Base-by-base conservation (phyloP, 1,140 invertebrate genomes). In the Drosophila nigromelanica region DNA sequence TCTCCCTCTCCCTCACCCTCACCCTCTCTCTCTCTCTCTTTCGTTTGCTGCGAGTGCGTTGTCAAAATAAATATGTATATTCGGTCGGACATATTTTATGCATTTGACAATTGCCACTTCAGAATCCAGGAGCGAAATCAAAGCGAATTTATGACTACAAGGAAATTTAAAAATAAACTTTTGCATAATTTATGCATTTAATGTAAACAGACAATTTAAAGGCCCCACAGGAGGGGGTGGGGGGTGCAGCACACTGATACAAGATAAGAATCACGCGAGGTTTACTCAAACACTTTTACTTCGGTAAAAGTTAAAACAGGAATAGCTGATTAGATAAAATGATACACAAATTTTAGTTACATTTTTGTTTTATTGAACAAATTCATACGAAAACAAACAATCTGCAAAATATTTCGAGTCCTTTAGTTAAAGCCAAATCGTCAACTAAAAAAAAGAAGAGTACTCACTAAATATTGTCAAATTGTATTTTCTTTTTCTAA, bases 121-220 rank as follows among this genome's bases (percentile, higher is more conserved):
- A 77, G 47, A 58, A 70, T 39, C 14, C 37, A 73, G 58, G 54
- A 62, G 64, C 56, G 52, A 76, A 82, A 87, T 86, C 81, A 86
- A 86, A 86, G 82, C 67, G 60, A 82, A 71, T 79, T 76, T 76
- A 73, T 73, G 71, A 73, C 71, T 68, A 61, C 71, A 71, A 58
- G 55, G 50, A 73, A 48, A 72, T 62, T 75, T 67, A 76, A 80
- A 78, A 76, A 81, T 81, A 71, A 78, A 73, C 73, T 73, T 61
- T 54, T 87, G 75, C 82, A 86, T 86, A 86, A 86, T 86, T 86
- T 82, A 86, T 87, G 78, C 82, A 82, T 87, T 87, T 82, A 87
- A 87, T 81, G 82, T 78, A 87, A 86, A 82, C 82, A 86, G 67
- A 78, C 82, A 87, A 86, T 78, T 86, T 86, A 59, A 51, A 40